Percentiles rank a stretch among this genome's conserved stretches.
These are phyloP conservation scores for Lethenteron camtschaticum DNA, from an alignment of 2,113 vertebrate species.

Conservation along the genomic window DNA sequence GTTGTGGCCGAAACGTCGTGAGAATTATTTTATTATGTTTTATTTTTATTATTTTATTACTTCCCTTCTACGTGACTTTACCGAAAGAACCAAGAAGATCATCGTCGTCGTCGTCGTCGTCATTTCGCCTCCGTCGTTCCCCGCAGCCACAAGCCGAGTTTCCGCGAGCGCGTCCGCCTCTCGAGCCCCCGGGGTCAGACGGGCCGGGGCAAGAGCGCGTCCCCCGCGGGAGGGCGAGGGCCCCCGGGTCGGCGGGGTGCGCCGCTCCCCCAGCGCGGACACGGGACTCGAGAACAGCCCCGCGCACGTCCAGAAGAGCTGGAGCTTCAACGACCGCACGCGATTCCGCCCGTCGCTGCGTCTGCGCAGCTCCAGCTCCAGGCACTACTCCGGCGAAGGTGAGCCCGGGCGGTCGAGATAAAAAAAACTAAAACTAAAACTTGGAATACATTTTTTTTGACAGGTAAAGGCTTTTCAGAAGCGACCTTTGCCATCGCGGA, in stretches of 20 bases:
- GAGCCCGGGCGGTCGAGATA: too few species aligned
- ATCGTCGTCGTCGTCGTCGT: too few species aligned
- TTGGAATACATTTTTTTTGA: too few species aligned
- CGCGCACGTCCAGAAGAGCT: slow-evolving; percentile 87
- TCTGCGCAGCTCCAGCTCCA: slow-evolving; percentile 42
- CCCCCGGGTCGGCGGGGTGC: slow-evolving; percentile 28
- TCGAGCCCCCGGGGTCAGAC: slow-evolving; percentile 84
- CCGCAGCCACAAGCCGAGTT: slow-evolving; percentile 74
- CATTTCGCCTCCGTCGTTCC: slow-evolving; percentile 13
- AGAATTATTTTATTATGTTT: too few species aligned
- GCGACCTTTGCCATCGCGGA: too few species aligned
- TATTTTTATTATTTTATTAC: too few species aligned
- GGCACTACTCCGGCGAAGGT: slow-evolving; percentile 1
- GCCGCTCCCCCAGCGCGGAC: slow-evolving; percentile 53
- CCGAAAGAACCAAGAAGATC: too few species aligned
- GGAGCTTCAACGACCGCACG: slow-evolving; percentile 91
- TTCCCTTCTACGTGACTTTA: too few species aligned
- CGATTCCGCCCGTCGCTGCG: slow-evolving; percentile 75
- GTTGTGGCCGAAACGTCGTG: too few species aligned
- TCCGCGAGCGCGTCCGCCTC: slow-evolving; percentile 79
- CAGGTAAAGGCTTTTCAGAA: too few species aligned
- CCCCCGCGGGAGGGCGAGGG: slow-evolving; percentile 9
- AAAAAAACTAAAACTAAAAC: too few species aligned
- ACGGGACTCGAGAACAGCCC: slow-evolving; percentile 51
- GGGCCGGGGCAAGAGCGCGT: slow-evolving; percentile 59